Conservation (phyloP, 2,888 invertebrate species). For the Luffia ferchaultella region DNA sequence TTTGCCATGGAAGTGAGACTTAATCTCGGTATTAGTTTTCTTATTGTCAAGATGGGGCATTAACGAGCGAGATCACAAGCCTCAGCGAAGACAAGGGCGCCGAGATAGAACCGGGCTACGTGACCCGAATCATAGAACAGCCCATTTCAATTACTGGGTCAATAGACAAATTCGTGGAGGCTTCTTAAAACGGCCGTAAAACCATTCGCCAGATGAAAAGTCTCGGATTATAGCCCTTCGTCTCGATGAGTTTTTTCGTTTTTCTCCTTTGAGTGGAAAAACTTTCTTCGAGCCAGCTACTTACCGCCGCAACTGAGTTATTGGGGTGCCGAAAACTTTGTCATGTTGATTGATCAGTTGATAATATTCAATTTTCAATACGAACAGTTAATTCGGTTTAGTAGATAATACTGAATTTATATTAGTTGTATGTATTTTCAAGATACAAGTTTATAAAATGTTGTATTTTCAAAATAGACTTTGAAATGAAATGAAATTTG, state of each 20-base stretch:
- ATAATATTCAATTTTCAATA: too few species aligned
- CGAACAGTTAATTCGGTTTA: too few species aligned
- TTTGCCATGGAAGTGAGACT: too few species aligned
- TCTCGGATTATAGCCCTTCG: neutral
- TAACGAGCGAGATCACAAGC: neutral
- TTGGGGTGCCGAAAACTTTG: too few species aligned
- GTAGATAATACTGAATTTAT: too few species aligned
- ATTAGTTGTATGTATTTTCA: too few species aligned
- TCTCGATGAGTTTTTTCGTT: neutral
- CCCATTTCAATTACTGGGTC: slow-evolving; percentile 40
- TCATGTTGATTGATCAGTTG: too few species aligned
- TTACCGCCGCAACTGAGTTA: too few species aligned
- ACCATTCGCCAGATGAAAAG: neutral
- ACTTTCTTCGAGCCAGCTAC: neutral
- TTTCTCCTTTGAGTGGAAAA: neutral
- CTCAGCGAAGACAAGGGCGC: slow-evolving; percentile 9
- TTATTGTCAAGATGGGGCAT: neutral
- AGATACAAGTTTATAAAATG: too few species aligned
- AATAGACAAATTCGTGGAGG: slow-evolving; percentile 35
- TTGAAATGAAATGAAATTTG: too few species aligned
- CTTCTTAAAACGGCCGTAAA: slow-evolving; percentile 8
- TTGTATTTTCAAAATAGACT: too few species aligned
- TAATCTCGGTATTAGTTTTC: neutral
- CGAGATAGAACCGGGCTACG: slow-evolving; percentile 33
- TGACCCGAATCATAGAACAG: slow-evolving; percentile 39